Conservation (phyloP, 1,140 invertebrate species). For the Ptiloglossa arizonensis region DNA sequence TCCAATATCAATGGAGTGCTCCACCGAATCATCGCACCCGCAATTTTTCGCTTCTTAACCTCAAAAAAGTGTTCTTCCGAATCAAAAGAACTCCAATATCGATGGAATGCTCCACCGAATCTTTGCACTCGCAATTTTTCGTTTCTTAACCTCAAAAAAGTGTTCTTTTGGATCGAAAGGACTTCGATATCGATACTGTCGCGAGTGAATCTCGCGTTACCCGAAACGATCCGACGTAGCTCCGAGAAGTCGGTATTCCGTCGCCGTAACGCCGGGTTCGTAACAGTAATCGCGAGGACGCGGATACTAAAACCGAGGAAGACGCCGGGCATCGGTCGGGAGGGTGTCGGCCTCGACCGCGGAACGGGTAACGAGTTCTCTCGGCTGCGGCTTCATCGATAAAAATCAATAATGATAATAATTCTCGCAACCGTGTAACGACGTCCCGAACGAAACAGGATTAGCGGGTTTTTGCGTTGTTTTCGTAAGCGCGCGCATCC, state of each 20-base stretch:
- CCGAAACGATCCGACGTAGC: too few relatives aligned
- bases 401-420: conserved; percentile 20
- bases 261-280: neutral
- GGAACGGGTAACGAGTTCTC: neutral
- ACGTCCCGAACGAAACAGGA: conserved; percentile 29
- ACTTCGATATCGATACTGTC: too few relatives aligned
- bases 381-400: neutral
- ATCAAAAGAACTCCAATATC: too few relatives aligned
- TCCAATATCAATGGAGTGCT: too few relatives aligned
- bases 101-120: too few relatives aligned
- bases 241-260: neutral
- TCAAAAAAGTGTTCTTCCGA: too few relatives aligned
- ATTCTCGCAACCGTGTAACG: conserved; percentile 12
- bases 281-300: neutral
- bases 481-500: conserved; percentile 4
- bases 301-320: neutral
- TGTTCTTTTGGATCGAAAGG: too few relatives aligned
- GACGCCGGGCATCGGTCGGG: neutral
- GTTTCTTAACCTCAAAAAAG: too few relatives aligned
- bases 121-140: too few relatives aligned
- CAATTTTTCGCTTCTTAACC: too few relatives aligned
- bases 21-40: too few relatives aligned
- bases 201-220: too few relatives aligned
- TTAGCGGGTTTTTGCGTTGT: conserved; percentile 17
- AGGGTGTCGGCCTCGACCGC: neutral